Evolutionary conservation across 2,113 vertebrate species (phyloP).

Genomic region (Propithecus coquereli): DNA sequence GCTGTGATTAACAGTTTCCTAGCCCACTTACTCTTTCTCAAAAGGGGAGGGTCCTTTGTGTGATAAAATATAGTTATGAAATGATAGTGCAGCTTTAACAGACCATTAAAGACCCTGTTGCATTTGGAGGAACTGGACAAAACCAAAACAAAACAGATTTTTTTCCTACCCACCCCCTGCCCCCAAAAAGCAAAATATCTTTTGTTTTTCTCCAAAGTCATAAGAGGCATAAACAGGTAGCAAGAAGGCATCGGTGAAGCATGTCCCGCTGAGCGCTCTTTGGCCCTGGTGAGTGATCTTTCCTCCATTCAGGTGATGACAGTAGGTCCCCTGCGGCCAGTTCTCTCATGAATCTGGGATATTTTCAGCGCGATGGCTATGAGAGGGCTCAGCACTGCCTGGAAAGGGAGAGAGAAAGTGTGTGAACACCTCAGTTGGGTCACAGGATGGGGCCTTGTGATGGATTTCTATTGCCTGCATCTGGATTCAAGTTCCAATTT

Average conservation of each 20-base stretch:
- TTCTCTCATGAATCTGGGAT: conserved; percentile 96
- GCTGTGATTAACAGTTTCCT: background rate
- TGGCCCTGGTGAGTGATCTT: conserved; percentile 77
- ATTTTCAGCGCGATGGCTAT: conserved; percentile 98
- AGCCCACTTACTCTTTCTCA: background rate
- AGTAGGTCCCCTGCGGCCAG: conserved; percentile 92
- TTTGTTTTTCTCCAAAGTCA: conserved; percentile 59
- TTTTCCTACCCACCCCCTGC: conserved; percentile 22
- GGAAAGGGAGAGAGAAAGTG: conserved; percentile 55
- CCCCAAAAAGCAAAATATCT: conserved; percentile 61
- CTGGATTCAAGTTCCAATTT: background rate
- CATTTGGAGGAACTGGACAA: conserved; percentile 68
- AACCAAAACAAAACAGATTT: conserved; percentile 53
- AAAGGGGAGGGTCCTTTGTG: background rate
- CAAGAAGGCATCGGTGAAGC: conserved; percentile 66
- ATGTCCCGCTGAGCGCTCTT: conserved; percentile 70
- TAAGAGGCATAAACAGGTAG: conserved; percentile 84
- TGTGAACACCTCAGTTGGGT: background rate
- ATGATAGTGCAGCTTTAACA: conserved; percentile 68
- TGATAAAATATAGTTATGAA: conserved; percentile 30
- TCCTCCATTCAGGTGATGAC: conserved; percentile 92
- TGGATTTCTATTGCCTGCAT: background rate
- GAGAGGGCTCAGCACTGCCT: conserved; percentile 97
- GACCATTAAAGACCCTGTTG: conserved; percentile 58
- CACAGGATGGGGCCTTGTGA: background rate